Base-by-base conservation (phyloP, 2,113 vertebrate species). In the Oenanthe oenanthe region DNA sequence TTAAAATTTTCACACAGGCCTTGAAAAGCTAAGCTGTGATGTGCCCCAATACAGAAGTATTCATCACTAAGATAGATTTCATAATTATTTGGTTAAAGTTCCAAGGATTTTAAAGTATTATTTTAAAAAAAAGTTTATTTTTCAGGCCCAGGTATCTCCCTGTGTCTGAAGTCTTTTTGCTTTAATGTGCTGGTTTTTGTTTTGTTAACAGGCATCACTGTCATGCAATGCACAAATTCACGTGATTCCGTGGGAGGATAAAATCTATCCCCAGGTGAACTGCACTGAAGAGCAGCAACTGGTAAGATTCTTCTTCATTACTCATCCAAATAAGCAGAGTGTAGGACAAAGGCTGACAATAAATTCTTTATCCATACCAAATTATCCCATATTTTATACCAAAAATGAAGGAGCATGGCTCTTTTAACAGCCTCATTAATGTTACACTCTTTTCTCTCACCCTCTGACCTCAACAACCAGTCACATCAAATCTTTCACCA, bases 181-280 rank as follows among this genome's bases (percentile, higher is more conserved):
- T 48, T 71, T 62, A 71, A 31, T 3, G 20, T 71, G 25, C 7
- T 79, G 29, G 18, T 13, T 93, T 95, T 43, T 91, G 36, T 92
- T 96, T 79, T 43, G 32, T 88, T 53, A 66, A 95, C 92, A 99
- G 99, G 83, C 47, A 92, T 57, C 66, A 34, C 25, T 96, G 14
- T 22, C 58, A 50, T 99, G 99, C 54, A 83, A 97, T 48, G 98
- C 98, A 19, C 82, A 97, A 10, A 97, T 99, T 93, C 86, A 98
- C 1, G 81, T 98, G 54, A 96, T 97, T 25, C 97, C 97, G 1
- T 98, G 98, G 98, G 95, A 98, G 94, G 31, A 95, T 10, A 96
- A 97, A 96, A 43, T 70, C 16, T 13, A 79, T 5, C 79, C 96
- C 17, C 51, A 95, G 1, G 57, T 98, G 45, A 84, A 96, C 21